Base-by-base conservation (phyloP, 1,140 invertebrate genomes). In the Orussus abietinus region DNA sequence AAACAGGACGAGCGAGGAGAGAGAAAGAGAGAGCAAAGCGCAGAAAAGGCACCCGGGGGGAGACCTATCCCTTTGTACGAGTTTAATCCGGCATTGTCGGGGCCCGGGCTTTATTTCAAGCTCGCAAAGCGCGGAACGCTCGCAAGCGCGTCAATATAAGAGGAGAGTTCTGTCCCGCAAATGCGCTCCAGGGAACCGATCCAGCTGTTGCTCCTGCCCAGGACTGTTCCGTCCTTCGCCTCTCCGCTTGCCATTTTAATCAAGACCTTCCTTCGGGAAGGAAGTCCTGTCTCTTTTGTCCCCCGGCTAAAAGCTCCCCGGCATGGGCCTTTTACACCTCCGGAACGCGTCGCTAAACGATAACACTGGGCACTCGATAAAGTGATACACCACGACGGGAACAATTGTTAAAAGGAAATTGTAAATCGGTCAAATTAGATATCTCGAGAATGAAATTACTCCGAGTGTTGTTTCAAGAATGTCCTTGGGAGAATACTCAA, bases 181-280 rank as follows among this genome's bases (percentile, higher is more conserved):
- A 72, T 72, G 69, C 57, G 68, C 70, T 72, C 59, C 59, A 62
- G 70, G 70, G 70, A 73, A 72, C 66, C 43, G 60, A 71, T 71
- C 67, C 70, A 73, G 70, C 69, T 73, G 70, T 73, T 73, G 70
- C 64, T 64, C 57, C 49, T 58, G 50, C 51, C 46, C 50, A 46
- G 54, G 52, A 59, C 52, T 60, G 59, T 53, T 59, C 25, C 19
- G 53, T 59, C 54, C 47, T 49, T 52, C 51, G 10, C 46, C 30
- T 52, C 30, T 49, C 51, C 53, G 50, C 60, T 69, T 71, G 67
- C 67, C 68, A 71, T 71, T 73, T 73, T 71, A 73, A 73, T 73
- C 68, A 73, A 71, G 65, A 63, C 47, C 29, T n/a, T n/a, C n/a
- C 57, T 59, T 44, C 64, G 65, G 63, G 64, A 71, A 69, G 66